Conservation (phyloP, 2,888 invertebrate species). For the Bruchidius siliquastri region DNA sequence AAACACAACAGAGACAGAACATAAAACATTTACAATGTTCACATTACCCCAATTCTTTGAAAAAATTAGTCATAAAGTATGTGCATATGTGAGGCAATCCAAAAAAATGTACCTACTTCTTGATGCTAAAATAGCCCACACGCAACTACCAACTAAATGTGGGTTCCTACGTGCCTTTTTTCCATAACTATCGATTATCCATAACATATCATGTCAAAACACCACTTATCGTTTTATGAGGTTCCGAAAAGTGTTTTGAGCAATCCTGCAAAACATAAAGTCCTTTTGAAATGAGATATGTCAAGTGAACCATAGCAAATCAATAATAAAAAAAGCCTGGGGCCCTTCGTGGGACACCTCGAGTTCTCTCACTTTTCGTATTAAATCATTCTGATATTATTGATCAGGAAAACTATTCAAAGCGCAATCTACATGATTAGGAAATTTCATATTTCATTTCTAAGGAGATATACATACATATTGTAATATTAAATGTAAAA, state of each 20-base stretch:
- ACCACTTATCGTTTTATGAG: background rate
- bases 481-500: background rate
- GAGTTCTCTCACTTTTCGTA: no score
- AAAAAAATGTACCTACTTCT: background rate
- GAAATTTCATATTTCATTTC: background rate
- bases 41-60: no score
- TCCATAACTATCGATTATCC: background rate
- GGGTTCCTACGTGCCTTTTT: background rate
- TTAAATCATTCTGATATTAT: no score
- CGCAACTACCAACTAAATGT: background rate
- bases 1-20: no score
- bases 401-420: no score
- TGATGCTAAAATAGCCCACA: background rate
- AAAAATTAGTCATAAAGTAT: background rate
- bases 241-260: background rate
- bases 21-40: no score
- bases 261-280: background rate
- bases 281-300: background rate
- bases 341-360: no score
- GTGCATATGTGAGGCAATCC: background rate
- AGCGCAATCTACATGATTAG: background rate
- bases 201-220: background rate
- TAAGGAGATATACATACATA: background rate
- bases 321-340: no score
- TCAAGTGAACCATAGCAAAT: no score